Evolutionary conservation across 2,797 vertebrate species (phyloP), one percentile per base, ranked within the genome.

Genomic region (Borostomias antarcticus): DNA sequence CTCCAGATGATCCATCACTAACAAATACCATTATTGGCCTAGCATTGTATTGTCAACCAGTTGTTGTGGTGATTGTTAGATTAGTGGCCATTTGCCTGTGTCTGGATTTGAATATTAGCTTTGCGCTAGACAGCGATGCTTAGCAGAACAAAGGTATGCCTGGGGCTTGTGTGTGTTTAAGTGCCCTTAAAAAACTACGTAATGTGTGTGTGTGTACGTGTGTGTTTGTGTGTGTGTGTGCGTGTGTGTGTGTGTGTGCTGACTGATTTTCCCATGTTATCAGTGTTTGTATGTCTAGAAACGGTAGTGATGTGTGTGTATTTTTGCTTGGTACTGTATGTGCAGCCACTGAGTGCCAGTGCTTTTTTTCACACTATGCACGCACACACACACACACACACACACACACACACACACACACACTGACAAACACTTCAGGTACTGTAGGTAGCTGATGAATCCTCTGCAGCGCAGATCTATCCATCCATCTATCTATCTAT

Each of bases 11-110:
- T 76, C 77, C 78, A 77, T 71, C 76, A 59, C 62, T 72, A 70
- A 77, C 78, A 67, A 80, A 17, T 69, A 71, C 76, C 74, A 80
- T 89, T 84, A 83, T 83, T 81, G 80, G 72, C 64, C 35, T 53
- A 52, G 59, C 71, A 78, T 76, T 80, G 77, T 81, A 62, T 72
- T 78, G 75, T 76, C 70, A 68, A 23, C 60, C 17, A 2, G 52
- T 61, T 79, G 47, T 53, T 71, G 21, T 69, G 69, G 67, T 82
- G 82, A 86, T 82, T 80, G 78, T 69, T 73, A 80, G 71, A 76
- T 81, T 76, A 79, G 68, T 68, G 64, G 43, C 72, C 64, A 70
- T 78, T 77, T 79, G 69, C 67, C 60, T 75, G 68, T 69, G 69
- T 69, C 69, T 52, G 71, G 75, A 84, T 86, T 80, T 79, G 47